Percentiles rank a stretch among this genome's conserved stretches.
Evolutionary conservation across 2,797 vertebrate species (phyloP).

Genomic region (Potorous gilbertii): DNA sequence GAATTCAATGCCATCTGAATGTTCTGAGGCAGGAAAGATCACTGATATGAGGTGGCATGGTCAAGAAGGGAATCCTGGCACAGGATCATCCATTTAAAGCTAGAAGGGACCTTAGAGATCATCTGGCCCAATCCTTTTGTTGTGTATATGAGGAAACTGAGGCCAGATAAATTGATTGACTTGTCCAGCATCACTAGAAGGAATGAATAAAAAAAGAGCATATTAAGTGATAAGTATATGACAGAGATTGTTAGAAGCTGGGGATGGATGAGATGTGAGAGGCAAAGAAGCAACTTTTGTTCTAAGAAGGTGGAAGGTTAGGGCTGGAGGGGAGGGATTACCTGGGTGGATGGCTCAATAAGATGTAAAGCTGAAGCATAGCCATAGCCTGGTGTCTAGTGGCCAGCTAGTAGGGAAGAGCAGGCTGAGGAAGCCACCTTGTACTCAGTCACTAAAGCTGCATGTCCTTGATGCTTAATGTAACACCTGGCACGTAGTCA

Average conservation of each 20-base stretch:
- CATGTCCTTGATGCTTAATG: background rate
- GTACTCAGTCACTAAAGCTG: background rate
- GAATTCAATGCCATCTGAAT: too few species aligned
- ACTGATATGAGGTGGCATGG: background rate
- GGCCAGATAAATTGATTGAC: background rate
- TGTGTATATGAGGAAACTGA: background rate
- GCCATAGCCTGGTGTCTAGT: too few species aligned
- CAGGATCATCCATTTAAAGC: background rate
- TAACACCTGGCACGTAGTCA: background rate
- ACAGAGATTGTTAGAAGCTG: background rate
- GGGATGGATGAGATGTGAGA: background rate
- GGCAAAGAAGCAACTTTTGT: background rate
- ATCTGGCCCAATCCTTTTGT: background rate
- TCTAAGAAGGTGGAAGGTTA: background rate
- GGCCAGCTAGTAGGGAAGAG: background rate
- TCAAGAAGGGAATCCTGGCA: background rate
- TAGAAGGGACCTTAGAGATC: background rate
- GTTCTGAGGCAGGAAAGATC: background rate
- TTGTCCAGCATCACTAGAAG: background rate
- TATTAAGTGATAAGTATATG: background rate
- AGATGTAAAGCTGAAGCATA: background rate
- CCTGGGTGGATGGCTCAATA: background rate
- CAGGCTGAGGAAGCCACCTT: background rate
- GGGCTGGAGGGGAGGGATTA: too few species aligned
- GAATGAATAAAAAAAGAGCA: background rate